Conservation (phyloP, 2,113 vertebrate genomes). For the Triplophysa rosa region DNA sequence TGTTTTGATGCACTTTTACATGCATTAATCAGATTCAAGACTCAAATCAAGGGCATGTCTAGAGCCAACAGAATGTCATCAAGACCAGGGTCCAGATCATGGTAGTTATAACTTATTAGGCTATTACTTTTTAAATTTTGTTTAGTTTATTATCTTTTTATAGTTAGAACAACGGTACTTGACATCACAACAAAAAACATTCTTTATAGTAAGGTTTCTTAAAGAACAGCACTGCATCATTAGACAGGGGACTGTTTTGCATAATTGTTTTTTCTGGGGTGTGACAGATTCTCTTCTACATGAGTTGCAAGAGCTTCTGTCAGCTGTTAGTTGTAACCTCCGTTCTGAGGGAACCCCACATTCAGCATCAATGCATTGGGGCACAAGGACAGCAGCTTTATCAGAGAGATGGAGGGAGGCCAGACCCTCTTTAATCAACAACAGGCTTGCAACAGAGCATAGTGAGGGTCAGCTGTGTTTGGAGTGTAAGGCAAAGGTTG, state of each 20-base stretch:
- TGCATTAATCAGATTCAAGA: no score
- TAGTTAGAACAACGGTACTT: background rate
- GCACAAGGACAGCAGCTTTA: background rate
- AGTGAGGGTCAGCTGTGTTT: background rate
- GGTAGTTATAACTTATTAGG: no score
- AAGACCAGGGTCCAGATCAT: no score
- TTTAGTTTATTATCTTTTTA: background rate
- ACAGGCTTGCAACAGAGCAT: background rate
- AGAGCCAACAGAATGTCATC: no score
- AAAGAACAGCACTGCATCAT: background rate
- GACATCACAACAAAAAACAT: background rate
- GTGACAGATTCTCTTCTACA: background rate
- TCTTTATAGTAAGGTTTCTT: background rate
- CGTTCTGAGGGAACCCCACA: background rate
- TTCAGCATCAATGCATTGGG: background rate
- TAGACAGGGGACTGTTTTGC: background rate
- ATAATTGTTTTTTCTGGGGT: background rate
- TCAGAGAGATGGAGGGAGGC: slow-evolving; percentile 9
- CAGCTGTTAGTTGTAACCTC: background rate
- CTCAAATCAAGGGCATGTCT: no score
- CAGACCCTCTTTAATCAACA: background rate
- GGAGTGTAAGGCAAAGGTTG: background rate
- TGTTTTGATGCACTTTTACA: no score
- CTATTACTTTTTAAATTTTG: no score
- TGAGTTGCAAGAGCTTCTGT: background rate